Evolutionary conservation across 2,888 invertebrate species (phyloP), one percentile per base, ranked within the genome.

Genomic region (Oasisia sp.): DNA sequence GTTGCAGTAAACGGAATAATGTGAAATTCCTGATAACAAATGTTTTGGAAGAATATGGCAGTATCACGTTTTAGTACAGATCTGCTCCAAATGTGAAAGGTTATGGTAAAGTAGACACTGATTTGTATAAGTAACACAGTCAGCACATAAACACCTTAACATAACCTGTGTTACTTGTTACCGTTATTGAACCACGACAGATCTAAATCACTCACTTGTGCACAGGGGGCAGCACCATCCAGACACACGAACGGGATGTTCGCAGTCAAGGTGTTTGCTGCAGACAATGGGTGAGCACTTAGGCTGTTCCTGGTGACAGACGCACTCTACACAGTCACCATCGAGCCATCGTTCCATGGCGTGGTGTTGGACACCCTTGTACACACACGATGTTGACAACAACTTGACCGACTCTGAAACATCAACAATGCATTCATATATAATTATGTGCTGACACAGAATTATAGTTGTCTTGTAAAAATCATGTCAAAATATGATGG

Each of bases 201-300:
- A 74, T 74, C 27, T 74, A 74, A 74, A 90, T 19, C 19, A 92
- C 92, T 45, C 90, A 94, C 94, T 92, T 38, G 91, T 56, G 91
- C 94, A 94, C 7, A 92, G 32, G 19, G 94, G 93, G 89, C 94
- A 94, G 91, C 94, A 94, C 91, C 50, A 56, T 19, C 93, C 93
- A 44, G 93, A 92, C 14, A 92, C 12, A 11, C 32, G 38, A 89
- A 94, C 44, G 2, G 74, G 89, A 12, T 93, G 90, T 50, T 50
- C 32, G 74, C 92, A 92, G 90, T 92, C 91, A 2, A 32, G 45
- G 9, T 32, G 91, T 12, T 45, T 38, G 27, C 38, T 89, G 56
- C 94, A 94, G 14, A 58, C 32, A n/a, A 93, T 91, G 32, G 91
- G 91, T 4, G 92, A 90, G 91, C 94, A 94, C 90, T 93, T 45